These are phyloP conservation scores for Zosterops japonicus DNA, from an alignment of 2,113 vertebrate genomes.

Conservation along the genomic window DNA sequence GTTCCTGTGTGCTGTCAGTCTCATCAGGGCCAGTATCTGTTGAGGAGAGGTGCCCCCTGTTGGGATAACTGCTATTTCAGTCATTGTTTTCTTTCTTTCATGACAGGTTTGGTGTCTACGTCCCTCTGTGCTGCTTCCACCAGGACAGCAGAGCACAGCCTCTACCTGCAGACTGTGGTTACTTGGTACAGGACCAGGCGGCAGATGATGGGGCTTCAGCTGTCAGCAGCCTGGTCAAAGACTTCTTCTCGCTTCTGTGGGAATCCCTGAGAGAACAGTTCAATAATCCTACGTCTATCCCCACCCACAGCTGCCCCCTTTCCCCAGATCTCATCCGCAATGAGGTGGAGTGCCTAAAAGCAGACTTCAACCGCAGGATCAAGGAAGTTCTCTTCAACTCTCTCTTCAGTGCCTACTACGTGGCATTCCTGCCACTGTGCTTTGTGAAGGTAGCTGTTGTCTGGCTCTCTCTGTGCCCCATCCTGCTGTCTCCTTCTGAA, in stretches of 20 bases:
- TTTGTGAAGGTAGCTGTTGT: slow-evolving; percentile 90
- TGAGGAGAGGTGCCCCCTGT: background rate
- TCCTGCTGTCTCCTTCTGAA: slow-evolving; percentile 27
- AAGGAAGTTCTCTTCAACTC: slow-evolving; percentile 99
- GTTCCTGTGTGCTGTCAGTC: background rate
- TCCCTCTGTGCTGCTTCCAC: slow-evolving; percentile 97
- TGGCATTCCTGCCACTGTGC: slow-evolving; percentile 95
- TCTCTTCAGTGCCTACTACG: slow-evolving; percentile 97
- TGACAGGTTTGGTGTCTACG: slow-evolving; percentile 92
- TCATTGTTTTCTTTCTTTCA: background rate
- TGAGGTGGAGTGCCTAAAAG: slow-evolving; percentile 96
- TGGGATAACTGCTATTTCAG: background rate
- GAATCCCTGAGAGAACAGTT: slow-evolving; percentile 95
- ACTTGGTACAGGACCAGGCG: slow-evolving; percentile 81
- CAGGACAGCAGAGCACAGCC: slow-evolving; percentile 88
- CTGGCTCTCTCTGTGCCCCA: background rate
- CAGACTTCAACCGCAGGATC: slow-evolving; percentile 96
- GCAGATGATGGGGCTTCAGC: slow-evolving; percentile 78
- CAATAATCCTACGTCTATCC: slow-evolving; percentile 83
- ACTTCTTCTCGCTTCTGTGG: slow-evolving; percentile 89
- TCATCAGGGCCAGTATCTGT: background rate
- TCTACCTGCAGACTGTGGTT: slow-evolving; percentile 82
- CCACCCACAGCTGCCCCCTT: slow-evolving; percentile 92
- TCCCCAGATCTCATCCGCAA: slow-evolving; percentile 94
- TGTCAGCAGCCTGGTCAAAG: slow-evolving; percentile 81